A percentile compares a stretch with the other conserved stretches of the same genome.
Evolutionary conservation across 2,797 vertebrate genomes (phyloP).

Genomic region (Pygocentrus nattereri): DNA sequence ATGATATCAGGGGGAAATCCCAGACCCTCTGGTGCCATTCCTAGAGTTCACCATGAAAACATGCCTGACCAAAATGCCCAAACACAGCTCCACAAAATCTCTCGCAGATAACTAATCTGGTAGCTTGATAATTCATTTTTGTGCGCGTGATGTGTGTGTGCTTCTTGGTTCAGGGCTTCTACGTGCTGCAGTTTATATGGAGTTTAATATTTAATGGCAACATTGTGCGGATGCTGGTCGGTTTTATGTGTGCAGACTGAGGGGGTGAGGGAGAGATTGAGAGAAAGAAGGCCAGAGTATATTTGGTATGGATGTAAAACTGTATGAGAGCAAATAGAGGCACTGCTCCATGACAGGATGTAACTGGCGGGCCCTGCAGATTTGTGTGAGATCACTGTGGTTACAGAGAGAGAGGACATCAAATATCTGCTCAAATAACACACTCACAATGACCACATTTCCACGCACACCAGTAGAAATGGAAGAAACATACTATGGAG

Average conservation of each 20-base stretch:
- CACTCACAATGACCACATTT: not conserved
- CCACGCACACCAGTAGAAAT: not conserved
- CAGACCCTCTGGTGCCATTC: not conserved
- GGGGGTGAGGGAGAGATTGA: not conserved
- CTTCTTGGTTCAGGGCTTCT: constrained; percentile 2
- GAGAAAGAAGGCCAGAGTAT: not conserved
- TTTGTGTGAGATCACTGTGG: not conserved
- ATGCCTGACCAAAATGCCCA: not conserved
- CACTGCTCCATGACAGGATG: not conserved
- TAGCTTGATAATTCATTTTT: not conserved
- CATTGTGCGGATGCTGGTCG: not conserved
- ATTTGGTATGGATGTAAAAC: not conserved
- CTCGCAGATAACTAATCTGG: not conserved
- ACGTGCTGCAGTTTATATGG: constrained; percentile 5
- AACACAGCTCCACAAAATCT: not conserved
- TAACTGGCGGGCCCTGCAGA: not conserved
- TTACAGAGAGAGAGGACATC: not conserved
- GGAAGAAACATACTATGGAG: not conserved
- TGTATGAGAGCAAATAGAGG: not conserved
- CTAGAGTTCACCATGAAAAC: not conserved
- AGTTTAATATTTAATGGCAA: constrained; percentile 43
- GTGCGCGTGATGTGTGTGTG: not conserved
- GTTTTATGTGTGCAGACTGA: not conserved
- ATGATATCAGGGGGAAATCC: constrained; percentile 4
- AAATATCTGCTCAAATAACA: not conserved